Evolutionary conservation across 2,888 invertebrate genomes (phyloP), one percentile per base, ranked within the genome.

Genomic region (Neria commutata): DNA sequence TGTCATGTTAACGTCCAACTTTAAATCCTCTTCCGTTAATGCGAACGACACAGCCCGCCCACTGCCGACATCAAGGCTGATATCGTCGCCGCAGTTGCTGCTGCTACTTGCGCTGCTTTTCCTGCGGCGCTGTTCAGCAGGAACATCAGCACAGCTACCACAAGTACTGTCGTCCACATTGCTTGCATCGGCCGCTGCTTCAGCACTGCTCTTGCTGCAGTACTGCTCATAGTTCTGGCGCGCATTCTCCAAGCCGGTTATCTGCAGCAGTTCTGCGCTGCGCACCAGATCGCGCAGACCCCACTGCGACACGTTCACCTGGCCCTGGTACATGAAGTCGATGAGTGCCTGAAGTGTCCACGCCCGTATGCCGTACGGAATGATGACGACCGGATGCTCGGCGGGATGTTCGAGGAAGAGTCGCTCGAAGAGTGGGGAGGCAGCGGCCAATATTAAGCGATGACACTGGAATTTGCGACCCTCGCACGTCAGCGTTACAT

Each of bases 311-410:
- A 91, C 90, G 71, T 90, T 91, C 29, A 91, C 91, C 74, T 92
- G 91, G 0, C 91, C 91, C 70, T 89, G 89, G 78, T 92, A 92
- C 91, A 92, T 92, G 76, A 91, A 92, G 79, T 91, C 91, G 24
- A 92, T 90, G 45, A 92, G 81, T 0, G 90, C 90, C 71, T 91
- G 90, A 83, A 92, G 87, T 72, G 91, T 91, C 78, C 89, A 88
- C 78, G 90, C 89, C 75, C 86, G 87, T 85, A 91, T 88, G 70
- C 91, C 91, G 71, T 89, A 86, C 87, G 91, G 89, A 54, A 91
- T 85, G 54, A 92, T 86, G 5, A 73, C 86, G 34, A 91, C 91
- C 8, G 91, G 90, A 76, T 92, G 91, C 69, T 89, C 88, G 81
- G 90, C 90, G 0, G 91, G 90, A 80, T 91, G 91, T 2, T 61